Conservation (phyloP, 2,113 vertebrate species). For the Tonatia bakeri region DNA sequence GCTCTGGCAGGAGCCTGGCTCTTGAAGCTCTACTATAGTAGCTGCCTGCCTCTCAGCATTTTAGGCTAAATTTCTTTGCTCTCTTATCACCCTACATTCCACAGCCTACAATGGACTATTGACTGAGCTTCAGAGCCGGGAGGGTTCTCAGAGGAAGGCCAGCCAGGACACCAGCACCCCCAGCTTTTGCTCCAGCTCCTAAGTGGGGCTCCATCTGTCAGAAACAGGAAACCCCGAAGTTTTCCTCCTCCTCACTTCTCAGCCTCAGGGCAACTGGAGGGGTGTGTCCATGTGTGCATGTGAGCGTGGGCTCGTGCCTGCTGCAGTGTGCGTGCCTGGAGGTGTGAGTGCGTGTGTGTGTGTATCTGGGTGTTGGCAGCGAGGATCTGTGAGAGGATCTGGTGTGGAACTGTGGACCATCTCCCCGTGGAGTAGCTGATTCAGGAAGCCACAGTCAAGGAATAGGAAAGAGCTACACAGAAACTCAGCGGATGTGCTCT, state of each 20-base stretch:
- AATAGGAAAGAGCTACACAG: neutral
- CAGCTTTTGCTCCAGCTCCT: constrained; percentile 8
- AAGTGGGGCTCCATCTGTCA: neutral
- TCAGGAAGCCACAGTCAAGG: neutral
- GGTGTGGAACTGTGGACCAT: neutral
- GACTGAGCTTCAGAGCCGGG: constrained; percentile 44
- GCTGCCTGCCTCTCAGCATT: constrained; percentile 36
- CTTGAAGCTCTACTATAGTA: constrained; percentile 44
- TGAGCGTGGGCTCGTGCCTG: no score
- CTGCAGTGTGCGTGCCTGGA: neutral
- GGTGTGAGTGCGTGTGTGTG: neutral
- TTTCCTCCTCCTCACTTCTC: neutral
- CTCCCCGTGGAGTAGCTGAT: neutral
- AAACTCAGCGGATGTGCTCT: neutral
- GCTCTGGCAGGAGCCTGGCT: constrained; percentile 8
- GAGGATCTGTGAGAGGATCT: neutral
- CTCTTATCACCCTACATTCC: constrained; percentile 62
- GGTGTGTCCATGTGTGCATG: neutral
- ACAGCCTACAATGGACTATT: constrained; percentile 59
- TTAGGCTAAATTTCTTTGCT: constrained; percentile 32
- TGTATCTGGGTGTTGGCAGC: neutral
- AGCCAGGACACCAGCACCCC: neutral
- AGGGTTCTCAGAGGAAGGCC: constrained; percentile 56
- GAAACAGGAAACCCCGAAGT: constrained; percentile 15
- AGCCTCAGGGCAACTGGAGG: neutral